phyloP scores from a whole-genome alignment of 2,113 vertebrate species.

The Zootoca vivipara region DNA sequence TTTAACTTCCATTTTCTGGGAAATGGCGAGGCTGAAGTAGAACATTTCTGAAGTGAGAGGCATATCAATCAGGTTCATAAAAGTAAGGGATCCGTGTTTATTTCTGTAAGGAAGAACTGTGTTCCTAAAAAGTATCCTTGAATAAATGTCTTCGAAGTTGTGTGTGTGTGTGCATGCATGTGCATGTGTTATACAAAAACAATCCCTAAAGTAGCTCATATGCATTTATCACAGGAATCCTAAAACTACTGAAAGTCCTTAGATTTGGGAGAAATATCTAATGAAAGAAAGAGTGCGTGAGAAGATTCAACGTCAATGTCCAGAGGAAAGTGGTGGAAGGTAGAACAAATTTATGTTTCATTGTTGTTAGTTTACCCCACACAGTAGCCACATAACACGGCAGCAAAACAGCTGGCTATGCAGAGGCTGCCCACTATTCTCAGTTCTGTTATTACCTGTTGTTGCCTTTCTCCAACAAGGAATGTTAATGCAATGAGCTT shows the following conservation, averaged over 20 bases:
- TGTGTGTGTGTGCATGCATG: too few species aligned
- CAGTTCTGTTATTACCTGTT: background rate
- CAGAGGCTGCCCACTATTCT: background rate
- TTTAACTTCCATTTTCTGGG: slow-evolving; percentile 10
- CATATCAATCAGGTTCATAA: slow-evolving; percentile 1
- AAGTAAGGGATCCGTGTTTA: background rate
- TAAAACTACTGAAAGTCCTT: background rate
- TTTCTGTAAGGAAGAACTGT: background rate
- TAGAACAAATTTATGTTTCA: background rate
- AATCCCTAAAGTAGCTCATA: background rate
- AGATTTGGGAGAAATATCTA: background rate
- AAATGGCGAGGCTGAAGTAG: background rate
- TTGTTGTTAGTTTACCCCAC: background rate
- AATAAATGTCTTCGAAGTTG: background rate
- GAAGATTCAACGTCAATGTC: background rate
- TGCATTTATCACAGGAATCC: background rate
- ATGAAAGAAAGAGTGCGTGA: background rate
- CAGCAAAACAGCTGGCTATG: background rate
- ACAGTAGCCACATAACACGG: background rate
- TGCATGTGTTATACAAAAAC: too few species aligned
- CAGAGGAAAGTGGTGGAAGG: background rate
- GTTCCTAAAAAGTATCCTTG: background rate
- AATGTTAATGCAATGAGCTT: too few species aligned
- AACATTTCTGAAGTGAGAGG: slow-evolving; percentile 1
- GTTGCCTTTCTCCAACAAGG: background rate